Conservation (phyloP, 2,888 invertebrate species). For the Pristionchus entomophagus region DNA sequence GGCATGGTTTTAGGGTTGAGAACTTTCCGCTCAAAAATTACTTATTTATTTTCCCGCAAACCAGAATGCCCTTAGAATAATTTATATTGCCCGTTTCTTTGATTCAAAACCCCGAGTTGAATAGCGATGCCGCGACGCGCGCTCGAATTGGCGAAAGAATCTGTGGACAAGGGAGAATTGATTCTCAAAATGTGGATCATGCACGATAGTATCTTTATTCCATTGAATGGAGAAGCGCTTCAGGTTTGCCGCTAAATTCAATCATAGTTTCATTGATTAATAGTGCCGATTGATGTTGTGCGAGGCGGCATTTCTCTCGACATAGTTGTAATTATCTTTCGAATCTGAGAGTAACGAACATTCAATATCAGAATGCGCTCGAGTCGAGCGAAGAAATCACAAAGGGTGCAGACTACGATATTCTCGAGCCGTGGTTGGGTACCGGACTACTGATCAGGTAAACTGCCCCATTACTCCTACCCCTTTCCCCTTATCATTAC, state of each 20-base stretch:
- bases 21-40: too few species aligned
- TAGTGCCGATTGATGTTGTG: too few species aligned
- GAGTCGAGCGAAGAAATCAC: constrained; percentile 72
- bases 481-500: neutral
- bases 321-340: too few species aligned
- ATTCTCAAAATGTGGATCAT: constrained; percentile 37
- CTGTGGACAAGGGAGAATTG: neutral
- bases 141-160: constrained; percentile 21
- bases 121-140: constrained; percentile 14
- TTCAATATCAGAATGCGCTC: constrained; percentile 60
- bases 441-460: constrained; percentile 76
- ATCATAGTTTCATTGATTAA: neutral
- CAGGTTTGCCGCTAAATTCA: neutral
- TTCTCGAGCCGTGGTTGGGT: constrained; percentile 78
- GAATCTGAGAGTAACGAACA: too few species aligned
- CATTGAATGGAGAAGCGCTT: neutral
- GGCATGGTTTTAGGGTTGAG: too few species aligned
- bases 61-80: too few species aligned
- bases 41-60: too few species aligned
- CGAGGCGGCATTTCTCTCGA: neutral
- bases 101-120: too few species aligned
- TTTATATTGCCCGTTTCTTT: neutral
- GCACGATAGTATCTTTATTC: constrained; percentile 14
- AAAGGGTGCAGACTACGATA: constrained; percentile 77
- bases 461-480: neutral